These are phyloP conservation scores for Saccopteryx bilineata DNA, from an alignment of 2,113 vertebrate species.

Conservation along the genomic window DNA sequence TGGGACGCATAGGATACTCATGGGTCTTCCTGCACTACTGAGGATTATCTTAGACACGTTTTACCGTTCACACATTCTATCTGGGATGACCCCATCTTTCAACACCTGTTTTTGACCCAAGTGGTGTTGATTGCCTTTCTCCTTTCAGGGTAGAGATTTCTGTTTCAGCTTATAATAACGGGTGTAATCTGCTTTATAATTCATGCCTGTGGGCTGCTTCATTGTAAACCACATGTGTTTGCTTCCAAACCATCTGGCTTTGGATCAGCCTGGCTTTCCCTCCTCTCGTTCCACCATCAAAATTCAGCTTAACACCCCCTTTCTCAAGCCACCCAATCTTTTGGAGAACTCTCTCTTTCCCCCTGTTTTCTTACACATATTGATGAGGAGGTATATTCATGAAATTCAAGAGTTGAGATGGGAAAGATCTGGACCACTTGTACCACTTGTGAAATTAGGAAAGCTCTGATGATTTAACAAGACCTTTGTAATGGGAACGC, in stretches of 20 bases:
- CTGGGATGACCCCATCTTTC: background rate
- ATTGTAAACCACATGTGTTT: background rate
- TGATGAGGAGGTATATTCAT: background rate
- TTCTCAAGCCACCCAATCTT: background rate
- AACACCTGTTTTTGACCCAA: background rate
- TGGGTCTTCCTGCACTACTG: background rate
- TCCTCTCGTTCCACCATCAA: background rate
- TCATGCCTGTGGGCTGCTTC: background rate
- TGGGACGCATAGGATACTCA: background rate
- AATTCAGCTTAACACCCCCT: background rate
- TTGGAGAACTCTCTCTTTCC: background rate
- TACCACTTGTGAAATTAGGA: background rate
- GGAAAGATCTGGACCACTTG: background rate
- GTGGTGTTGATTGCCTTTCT: background rate
- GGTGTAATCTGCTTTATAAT: background rate
- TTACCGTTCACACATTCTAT: background rate
- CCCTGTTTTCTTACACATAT: background rate
- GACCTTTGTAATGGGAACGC: background rate
- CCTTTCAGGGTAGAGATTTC: background rate
- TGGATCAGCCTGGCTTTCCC: background rate
- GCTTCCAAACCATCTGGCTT: conserved; percentile 2
- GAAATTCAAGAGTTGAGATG: background rate
- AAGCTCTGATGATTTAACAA: conserved; percentile 34
- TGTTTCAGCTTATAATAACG: background rate
- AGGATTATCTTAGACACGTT: background rate